Evolutionary conservation across 2,888 invertebrate species (phyloP), one percentile per base, ranked within the genome.

Genomic region (Palloptera scutellata): DNA sequence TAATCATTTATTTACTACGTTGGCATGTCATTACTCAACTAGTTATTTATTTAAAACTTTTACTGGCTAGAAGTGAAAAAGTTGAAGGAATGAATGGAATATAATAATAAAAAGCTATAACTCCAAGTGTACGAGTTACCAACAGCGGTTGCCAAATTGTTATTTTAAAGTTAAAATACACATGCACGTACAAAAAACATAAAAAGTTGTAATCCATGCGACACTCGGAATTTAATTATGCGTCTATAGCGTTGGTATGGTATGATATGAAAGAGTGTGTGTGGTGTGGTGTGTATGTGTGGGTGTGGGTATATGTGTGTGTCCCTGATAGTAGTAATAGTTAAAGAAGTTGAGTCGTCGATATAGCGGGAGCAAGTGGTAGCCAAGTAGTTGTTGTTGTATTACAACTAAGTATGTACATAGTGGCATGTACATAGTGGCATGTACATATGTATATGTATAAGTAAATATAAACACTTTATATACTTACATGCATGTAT

Each of bases 351-450:
- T n/a, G n/a, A n/a, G n/a, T n/a, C n/a, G n/a, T n/a, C n/a, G n/a
- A n/a, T n/a, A n/a, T n/a, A n/a, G n/a, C n/a, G n/a, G n/a, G n/a
- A n/a, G n/a, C n/a, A n/a, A n/a, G 62, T 45, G 6, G 54, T 54
- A 43, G 43, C 30, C 15, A 57, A 64, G 57, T 17, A 64, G 55
- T 57, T 41, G 57, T 57, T 64, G 48, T 57, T 57, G 45, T 10
- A 57, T 57, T 13, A 57, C 64, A 57, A 51, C 61, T 17, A 55
- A 45, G 53, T 41, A 65, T 52, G 11, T 60, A 30, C 30, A 40
- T 64, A n/a, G 9, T 54, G 20, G 41, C 12, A 12, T 58, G 54
- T 20, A 45, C 42, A 58, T 58, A 12, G 4, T 42, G 17, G 42
- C n/a, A 60, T n/a, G 12, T 61, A 61, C 30, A 30, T 40, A 20